A percentile compares a stretch with the other conserved stretches of the same genome.
Conservation (phyloP, 2,888 invertebrate species). For the Agelastica alni region DNA sequence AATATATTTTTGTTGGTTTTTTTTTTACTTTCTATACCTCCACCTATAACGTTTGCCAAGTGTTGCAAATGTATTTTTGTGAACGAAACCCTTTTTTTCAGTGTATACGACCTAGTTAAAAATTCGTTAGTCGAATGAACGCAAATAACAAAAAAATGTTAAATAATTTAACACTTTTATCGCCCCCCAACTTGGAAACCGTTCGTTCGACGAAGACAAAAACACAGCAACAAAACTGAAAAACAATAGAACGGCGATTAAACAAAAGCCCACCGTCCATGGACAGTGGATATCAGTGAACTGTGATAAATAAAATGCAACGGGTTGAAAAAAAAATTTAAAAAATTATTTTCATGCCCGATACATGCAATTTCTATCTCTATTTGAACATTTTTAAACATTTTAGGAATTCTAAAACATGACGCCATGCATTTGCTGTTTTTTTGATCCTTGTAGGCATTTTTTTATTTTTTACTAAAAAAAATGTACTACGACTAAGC, state of each 20-base stretch:
- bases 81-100: too few species aligned
- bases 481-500: too few species aligned
- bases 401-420: conserved; percentile 7
- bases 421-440: too few species aligned
- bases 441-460: too few species aligned
- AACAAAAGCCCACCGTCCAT: conserved; percentile 15
- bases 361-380: neutral
- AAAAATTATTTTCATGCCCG: conserved; percentile 14
- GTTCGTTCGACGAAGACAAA: neutral
- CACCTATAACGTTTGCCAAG: too few species aligned
- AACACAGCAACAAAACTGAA: conserved; percentile 17
- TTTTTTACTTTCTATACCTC: too few species aligned
- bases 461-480: too few species aligned
- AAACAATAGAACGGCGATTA: conserved; percentile 18
- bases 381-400: too few species aligned
- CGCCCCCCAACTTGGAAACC: neutral
- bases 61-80: too few species aligned
- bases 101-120: too few species aligned
- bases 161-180: neutral
- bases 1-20: too few species aligned
- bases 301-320: conserved; percentile 13
- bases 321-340: conserved; percentile 1
- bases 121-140: too few species aligned
- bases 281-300: conserved; percentile 21
- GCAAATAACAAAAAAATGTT: neutral